Evolutionary conservation across 2,113 vertebrate genomes (phyloP).

Genomic region (Passer domesticus): DNA sequence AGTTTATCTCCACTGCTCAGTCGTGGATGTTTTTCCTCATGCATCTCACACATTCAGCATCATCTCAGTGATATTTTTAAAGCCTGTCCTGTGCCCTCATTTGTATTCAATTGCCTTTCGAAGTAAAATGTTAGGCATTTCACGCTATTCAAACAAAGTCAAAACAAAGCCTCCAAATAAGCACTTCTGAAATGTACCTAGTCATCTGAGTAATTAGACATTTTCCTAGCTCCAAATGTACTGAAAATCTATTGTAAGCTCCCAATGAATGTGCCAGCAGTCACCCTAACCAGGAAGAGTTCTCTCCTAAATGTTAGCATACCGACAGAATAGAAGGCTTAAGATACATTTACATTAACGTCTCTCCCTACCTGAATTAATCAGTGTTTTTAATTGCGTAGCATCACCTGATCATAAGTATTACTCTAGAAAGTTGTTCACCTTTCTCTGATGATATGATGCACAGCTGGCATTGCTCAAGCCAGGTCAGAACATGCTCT

Average conservation of each 20-base stretch:
- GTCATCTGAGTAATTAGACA: conserved; percentile 55
- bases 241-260: background rate
- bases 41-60: background rate
- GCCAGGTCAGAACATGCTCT: background rate
- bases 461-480: background rate
- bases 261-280: background rate
- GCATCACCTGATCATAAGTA: background rate
- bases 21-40: background rate
- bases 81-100: background rate
- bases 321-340: background rate
- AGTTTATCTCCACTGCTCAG: background rate
- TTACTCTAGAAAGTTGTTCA: background rate
- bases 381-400: background rate
- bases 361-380: background rate
- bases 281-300: background rate
- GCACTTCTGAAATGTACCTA: background rate
- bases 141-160: conserved; percentile 9
- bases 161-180: conserved; percentile 42
- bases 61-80: background rate
- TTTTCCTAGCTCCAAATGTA: conserved; percentile 12
- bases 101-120: background rate
- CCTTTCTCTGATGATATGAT: background rate
- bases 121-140: conserved; percentile 15
- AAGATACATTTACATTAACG: background rate
- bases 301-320: background rate